Evolutionary conservation across 1,140 invertebrate genomes (phyloP).

Genomic region (Brachionus paranguensis): DNA sequence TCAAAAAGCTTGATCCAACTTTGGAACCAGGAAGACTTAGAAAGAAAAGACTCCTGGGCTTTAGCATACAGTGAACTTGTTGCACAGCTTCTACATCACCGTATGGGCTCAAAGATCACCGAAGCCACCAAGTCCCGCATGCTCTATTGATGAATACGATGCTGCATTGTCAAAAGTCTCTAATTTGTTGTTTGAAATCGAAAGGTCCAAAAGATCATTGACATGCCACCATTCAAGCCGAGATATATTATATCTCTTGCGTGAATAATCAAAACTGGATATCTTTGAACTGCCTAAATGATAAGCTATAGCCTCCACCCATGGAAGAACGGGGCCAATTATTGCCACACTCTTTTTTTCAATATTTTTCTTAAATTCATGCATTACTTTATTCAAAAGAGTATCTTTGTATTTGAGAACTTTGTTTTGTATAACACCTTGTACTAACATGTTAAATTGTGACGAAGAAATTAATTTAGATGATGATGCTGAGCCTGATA

Average conservation of each 20-base stretch:
- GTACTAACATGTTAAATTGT: neutral
- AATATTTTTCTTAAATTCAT: neutral
- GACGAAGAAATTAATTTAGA: neutral
- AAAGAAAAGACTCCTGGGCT: neutral
- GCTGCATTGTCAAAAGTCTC: neutral
- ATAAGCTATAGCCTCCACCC: neutral
- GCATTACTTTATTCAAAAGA: neutral
- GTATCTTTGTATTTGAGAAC: neutral
- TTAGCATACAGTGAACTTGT: neutral
- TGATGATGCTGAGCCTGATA: neutral
- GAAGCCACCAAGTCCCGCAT: neutral
- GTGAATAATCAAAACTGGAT: neutral
- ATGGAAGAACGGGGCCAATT: neutral
- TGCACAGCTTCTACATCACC: neutral
- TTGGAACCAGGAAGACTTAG: neutral
- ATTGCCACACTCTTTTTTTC: neutral
- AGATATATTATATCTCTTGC: neutral
- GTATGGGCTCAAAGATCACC: neutral
- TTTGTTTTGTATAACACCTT: neutral
- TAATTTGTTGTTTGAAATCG: neutral
- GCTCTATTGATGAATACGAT: neutral
- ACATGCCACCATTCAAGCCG: neutral
- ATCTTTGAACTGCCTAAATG: neutral
- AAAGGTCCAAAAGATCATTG: neutral
- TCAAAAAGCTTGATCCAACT: neutral